Evolutionary conservation across 2,888 invertebrate genomes (phyloP).

Genomic region (Helicoverpa assulta): DNA sequence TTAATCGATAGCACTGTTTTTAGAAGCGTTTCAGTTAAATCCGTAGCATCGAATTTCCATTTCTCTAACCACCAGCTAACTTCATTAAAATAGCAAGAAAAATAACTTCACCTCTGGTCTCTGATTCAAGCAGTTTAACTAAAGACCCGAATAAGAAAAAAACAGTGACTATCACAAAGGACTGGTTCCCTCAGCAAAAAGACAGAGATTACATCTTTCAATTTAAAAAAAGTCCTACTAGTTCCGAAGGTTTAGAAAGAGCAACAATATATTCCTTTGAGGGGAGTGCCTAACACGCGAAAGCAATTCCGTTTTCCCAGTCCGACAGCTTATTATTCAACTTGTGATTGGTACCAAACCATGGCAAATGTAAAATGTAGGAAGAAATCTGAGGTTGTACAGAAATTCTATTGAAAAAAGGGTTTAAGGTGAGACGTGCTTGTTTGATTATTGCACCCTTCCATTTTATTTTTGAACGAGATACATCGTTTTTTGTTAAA

Average conservation of each 20-base stretch:
- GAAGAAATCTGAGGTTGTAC: constrained; percentile 20
- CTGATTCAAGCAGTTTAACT: constrained; percentile 22
- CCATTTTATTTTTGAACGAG: too few species aligned
- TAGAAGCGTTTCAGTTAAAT: too few species aligned
- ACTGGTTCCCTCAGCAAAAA: constrained; percentile 55
- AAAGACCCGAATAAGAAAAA: constrained; percentile 57
- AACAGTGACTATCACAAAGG: constrained; percentile 37
- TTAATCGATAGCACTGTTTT: too few species aligned
- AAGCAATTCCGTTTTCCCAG: constrained; percentile 64
- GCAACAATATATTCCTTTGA: constrained; percentile 59
- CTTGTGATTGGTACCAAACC: constrained; percentile 53
- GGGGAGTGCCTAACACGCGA: constrained; percentile 50
- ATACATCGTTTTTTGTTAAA: too few species aligned
- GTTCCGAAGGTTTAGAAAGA: constrained; percentile 57
- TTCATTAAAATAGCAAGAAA: constrained; percentile 3
- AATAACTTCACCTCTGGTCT: not conserved
- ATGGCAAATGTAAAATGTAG: constrained; percentile 46
- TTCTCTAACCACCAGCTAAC: too few species aligned
- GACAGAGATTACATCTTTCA: constrained; percentile 80
- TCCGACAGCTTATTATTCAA: constrained; percentile 58
- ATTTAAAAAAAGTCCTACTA: constrained; percentile 74
- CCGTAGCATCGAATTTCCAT: not conserved
- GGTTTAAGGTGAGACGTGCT: not conserved
- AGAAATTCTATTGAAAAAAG: constrained; percentile 2
- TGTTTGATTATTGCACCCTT: not conserved